These are phyloP conservation scores for Acanthopagrus latus DNA, from an alignment of 2,797 vertebrate species.

Conservation along the genomic window DNA sequence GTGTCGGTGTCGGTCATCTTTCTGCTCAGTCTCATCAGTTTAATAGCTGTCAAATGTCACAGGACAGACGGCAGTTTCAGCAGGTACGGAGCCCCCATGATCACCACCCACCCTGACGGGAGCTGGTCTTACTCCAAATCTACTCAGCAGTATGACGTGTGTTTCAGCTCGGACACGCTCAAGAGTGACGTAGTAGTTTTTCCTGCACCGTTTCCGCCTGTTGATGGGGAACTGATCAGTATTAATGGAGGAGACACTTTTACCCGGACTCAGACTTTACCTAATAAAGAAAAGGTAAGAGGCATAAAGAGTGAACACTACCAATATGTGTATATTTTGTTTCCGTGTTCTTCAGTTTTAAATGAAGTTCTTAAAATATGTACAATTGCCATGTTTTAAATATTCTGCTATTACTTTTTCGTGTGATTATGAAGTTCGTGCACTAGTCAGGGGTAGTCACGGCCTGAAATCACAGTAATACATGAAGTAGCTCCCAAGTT, in stretches of 20 bases:
- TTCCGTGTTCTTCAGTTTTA: not conserved
- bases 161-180: constrained; percentile 54
- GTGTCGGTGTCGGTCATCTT: constrained; percentile 7
- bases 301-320: not conserved
- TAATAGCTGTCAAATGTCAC: too few relatives aligned
- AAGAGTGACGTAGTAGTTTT: constrained; percentile 74
- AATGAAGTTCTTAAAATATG: not conserved
- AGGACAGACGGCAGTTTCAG: constrained; percentile 47
- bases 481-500: not conserved
- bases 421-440: not conserved
- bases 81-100: constrained; percentile 62
- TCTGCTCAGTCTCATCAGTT: too few relatives aligned
- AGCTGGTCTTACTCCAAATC: constrained; percentile 79
- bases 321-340: not conserved
- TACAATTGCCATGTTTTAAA: not conserved
- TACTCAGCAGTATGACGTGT: constrained; percentile 80
- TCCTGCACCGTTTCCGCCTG: not conserved
- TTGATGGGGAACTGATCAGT: too few relatives aligned
- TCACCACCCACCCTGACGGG: constrained; percentile 77
- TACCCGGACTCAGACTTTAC: constrained; percentile 30
- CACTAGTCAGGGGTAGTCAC: not conserved
- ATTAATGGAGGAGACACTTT: too few relatives aligned
- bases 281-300: constrained; percentile 36
- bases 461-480: too few relatives aligned
- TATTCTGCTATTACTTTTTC: accelerated